Conservation (phyloP, 1,140 invertebrate species). For the Lineus longissimus region DNA sequence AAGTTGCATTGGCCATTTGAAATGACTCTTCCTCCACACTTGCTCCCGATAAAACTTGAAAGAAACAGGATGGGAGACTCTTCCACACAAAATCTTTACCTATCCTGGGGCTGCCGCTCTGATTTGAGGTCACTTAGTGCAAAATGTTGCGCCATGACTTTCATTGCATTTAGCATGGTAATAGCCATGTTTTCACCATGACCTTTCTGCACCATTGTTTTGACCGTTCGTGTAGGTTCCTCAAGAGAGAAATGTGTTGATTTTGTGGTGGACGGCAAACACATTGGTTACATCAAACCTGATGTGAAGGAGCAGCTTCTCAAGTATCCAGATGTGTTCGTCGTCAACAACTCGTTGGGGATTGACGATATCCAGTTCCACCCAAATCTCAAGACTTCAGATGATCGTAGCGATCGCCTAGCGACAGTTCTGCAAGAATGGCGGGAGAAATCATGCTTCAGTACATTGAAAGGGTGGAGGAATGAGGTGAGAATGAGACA, state of each 20-base stretch:
- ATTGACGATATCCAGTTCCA: slow-evolving; percentile 66
- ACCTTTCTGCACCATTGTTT: not conserved
- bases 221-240: slow-evolving; percentile 23
- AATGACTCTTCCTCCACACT: too few species aligned
- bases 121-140: too few species aligned
- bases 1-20: too few species aligned
- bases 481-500: slow-evolving; percentile 66
- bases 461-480: slow-evolving; percentile 80
- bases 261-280: slow-evolving; percentile 79
- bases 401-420: slow-evolving; percentile 72
- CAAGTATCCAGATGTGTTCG: slow-evolving; percentile 76
- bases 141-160: too few species aligned
- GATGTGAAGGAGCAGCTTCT: slow-evolving; percentile 74
- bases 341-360: slow-evolving; percentile 56
- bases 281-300: slow-evolving; percentile 79
- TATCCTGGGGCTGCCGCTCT: too few species aligned
- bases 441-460: slow-evolving; percentile 63
- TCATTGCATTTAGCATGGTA: not conserved
- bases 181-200: not conserved
- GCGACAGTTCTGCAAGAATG: slow-evolving; percentile 74
- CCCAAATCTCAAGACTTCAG: slow-evolving; percentile 77
- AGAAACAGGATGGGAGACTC: too few species aligned
- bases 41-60: too few species aligned
- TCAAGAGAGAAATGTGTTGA: slow-evolving; percentile 60
- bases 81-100: too few species aligned